Percentiles rank a stretch among this genome's conserved stretches.
phyloP scores from a whole-genome alignment of 2,113 vertebrate species.

The Lagopus leucura region DNA sequence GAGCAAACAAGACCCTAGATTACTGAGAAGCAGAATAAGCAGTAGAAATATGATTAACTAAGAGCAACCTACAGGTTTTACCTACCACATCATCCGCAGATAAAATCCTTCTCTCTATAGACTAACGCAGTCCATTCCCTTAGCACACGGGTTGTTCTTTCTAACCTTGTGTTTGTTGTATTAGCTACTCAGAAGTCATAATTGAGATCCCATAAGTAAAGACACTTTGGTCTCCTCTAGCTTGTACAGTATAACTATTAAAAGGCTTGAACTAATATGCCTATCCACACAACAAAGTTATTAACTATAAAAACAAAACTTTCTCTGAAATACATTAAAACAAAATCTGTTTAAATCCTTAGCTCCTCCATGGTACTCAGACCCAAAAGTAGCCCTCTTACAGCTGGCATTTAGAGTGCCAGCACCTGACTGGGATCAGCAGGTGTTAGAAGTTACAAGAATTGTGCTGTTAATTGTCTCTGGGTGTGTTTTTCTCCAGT shows the following conservation, averaged over 20 bases:
- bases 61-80: background rate
- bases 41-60: background rate
- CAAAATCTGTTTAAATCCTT: background rate
- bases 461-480: background rate
- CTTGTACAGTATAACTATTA: background rate
- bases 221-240: fast-evolving
- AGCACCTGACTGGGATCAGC: conserved; percentile 10
- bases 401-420: background rate
- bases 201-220: background rate
- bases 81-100: background rate
- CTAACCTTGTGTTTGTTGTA: fast-evolving
- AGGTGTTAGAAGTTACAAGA: background rate
- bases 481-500: background rate
- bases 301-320: background rate
- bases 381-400: background rate
- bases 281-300: background rate
- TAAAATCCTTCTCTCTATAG: background rate
- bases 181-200: background rate
- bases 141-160: fast-evolving
- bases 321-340: fast-evolving
- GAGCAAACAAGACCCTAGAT: background rate
- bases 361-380: fast-evolving
- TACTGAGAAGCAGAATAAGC: background rate
- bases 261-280: background rate
- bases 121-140: background rate